phyloP scores from a whole-genome alignment of 2,888 invertebrate species.

The Ochropacha duplaris region DNA sequence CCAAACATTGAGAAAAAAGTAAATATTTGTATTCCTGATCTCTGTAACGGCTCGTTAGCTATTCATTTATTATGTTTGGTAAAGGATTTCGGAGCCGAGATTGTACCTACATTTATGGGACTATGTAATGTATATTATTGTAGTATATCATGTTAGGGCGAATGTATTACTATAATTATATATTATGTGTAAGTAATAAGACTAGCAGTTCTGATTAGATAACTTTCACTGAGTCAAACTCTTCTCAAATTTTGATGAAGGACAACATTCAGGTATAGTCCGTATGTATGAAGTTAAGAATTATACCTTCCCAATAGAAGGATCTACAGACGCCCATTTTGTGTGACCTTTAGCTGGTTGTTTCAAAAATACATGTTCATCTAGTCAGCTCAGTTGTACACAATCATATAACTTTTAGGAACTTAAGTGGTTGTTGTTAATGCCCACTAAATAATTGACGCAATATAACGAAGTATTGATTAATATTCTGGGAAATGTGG shows the following conservation, averaged over 20 bases:
- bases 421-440: background rate
- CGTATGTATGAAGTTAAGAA: no score
- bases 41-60: background rate
- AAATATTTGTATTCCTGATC: background rate
- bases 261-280: no score
- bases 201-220: no score
- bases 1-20: background rate
- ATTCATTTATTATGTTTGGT: background rate
- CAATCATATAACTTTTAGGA: background rate
- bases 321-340: background rate
- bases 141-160: background rate
- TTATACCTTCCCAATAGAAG: no score
- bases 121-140: background rate
- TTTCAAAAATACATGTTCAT: background rate
- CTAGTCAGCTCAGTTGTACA: background rate
- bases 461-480: background rate
- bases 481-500: background rate
- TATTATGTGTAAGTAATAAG: background rate
- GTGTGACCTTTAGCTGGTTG: background rate
- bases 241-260: no score
- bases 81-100: background rate
- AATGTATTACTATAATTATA: no score
- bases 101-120: background rate
- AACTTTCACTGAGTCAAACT: no score
- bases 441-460: background rate